These are phyloP conservation scores for Macrobrachium nipponense DNA, from an alignment of 1,140 invertebrate species.

Conservation along the genomic window DNA sequence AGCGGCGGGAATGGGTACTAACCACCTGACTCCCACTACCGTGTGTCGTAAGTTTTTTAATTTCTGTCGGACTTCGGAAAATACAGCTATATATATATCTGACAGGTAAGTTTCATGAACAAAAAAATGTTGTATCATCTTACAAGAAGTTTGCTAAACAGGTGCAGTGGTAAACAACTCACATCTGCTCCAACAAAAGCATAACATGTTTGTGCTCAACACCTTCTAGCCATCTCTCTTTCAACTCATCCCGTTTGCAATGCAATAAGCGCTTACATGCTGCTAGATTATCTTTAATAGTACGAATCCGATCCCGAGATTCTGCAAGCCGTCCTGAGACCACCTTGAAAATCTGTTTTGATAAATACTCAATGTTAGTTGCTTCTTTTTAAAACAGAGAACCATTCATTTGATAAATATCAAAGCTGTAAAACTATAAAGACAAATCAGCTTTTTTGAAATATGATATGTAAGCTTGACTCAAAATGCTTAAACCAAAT, in stretches of 20 bases:
- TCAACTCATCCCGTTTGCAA: constrained; percentile 91
- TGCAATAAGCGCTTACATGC: constrained; percentile 91
- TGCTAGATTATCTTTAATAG: constrained; percentile 88
- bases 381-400: not conserved
- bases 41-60: too few relatives aligned
- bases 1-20: too few relatives aligned
- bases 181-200: constrained; percentile 86
- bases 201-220: constrained; percentile 92
- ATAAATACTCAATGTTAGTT: too few relatives aligned
- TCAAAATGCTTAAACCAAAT: too few relatives aligned
- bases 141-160: not conserved
- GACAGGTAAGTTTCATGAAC: too few relatives aligned
- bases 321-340: constrained; percentile 82
- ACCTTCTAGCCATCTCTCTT: constrained; percentile 92
- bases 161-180: constrained; percentile 68
- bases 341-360: constrained; percentile 79
- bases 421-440: too few relatives aligned
- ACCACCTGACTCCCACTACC: too few relatives aligned
- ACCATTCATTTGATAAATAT: not conserved
- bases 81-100: too few relatives aligned
- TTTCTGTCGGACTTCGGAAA: too few relatives aligned
- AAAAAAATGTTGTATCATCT: too few relatives aligned
- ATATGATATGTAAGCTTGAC: too few relatives aligned
- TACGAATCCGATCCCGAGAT: constrained; percentile 84
- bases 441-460: too few relatives aligned